Evolutionary conservation across 2,888 invertebrate genomes (phyloP).

Genomic region (Ashinkailepas kermadecensis): DNA sequence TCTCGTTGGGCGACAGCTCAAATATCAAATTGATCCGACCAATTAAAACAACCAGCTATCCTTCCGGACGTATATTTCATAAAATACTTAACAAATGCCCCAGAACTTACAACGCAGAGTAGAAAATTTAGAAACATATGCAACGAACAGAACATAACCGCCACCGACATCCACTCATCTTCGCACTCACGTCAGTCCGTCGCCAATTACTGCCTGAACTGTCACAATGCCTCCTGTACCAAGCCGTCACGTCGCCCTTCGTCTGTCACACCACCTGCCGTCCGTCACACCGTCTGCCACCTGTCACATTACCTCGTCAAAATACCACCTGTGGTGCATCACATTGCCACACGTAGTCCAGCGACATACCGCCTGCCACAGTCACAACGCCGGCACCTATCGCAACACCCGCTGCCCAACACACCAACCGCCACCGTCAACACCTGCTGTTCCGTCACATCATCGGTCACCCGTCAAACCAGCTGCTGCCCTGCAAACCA

Average conservation of each 20-base stretch:
- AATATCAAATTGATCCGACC: no score
- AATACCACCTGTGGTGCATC: neutral
- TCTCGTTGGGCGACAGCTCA: no score
- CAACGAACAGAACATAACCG: neutral
- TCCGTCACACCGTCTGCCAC: neutral
- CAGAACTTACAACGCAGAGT: neutral
- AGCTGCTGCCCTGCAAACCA: no score
- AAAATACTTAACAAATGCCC: conserved; percentile 21
- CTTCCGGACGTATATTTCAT: neutral
- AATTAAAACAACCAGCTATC: neutral
- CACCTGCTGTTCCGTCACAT: no score
- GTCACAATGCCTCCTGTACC: neutral
- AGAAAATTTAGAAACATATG: neutral
- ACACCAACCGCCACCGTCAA: no score
- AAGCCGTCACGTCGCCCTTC: neutral
- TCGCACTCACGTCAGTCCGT: neutral
- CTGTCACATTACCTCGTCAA: neutral
- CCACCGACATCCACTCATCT: neutral
- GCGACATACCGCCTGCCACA: no score
- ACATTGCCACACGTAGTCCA: neutral
- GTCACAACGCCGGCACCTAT: no score
- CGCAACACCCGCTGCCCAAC: no score
- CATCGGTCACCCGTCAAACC: no score
- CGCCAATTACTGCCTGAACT: no score
- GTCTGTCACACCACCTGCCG: neutral